phyloP scores from a whole-genome alignment of 2,888 invertebrate species.

The Icerya purchasi region DNA sequence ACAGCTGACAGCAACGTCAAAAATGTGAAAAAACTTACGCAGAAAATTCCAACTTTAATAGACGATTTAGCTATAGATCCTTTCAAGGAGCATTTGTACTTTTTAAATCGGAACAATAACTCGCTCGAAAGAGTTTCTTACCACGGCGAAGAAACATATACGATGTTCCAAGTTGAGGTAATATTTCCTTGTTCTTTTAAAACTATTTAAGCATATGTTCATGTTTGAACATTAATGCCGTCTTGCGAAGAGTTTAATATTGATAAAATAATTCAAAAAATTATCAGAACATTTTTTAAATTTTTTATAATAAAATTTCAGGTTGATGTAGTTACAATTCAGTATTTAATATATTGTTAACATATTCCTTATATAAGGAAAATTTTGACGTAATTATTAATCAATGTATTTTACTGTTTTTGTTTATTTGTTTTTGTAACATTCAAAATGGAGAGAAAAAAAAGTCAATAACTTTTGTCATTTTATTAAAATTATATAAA shows the following conservation, averaged over 20 bases:
- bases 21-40: constrained; percentile 25
- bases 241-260: background rate
- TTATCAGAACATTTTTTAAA: background rate
- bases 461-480: too few relatives aligned
- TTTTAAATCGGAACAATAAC: constrained; percentile 40
- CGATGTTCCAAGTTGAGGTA: constrained; percentile 24
- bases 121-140: constrained; percentile 32
- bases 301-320: background rate
- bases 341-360: background rate
- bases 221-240: background rate
- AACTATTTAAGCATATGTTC: background rate
- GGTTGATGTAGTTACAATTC: background rate
- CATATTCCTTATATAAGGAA: background rate
- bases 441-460: too few relatives aligned
- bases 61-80: constrained; percentile 37
- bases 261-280: background rate
- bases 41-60: constrained; percentile 29
- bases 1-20: constrained; percentile 33
- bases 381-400: too few relatives aligned
- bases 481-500: too few relatives aligned
- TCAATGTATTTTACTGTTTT: too few relatives aligned
- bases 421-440: too few relatives aligned
- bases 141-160: constrained; percentile 28
- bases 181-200: constrained; percentile 5
- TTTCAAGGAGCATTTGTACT: constrained; percentile 42